Conservation (phyloP, 37 sponge, comb jelly and placozoan species). For the Petrosia ficiformis region DNA sequence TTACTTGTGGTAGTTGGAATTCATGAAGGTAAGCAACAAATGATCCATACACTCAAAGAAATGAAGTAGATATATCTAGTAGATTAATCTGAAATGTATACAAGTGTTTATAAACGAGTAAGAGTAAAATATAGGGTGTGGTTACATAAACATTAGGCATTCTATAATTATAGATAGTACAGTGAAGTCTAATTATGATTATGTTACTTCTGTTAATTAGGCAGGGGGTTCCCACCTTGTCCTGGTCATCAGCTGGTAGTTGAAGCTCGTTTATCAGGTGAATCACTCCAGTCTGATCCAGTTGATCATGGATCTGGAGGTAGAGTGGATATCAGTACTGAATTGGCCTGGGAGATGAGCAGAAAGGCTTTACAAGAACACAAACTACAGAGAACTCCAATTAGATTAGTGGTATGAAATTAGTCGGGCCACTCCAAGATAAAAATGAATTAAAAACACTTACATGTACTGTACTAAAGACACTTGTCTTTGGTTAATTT, state of each 20-base stretch:
- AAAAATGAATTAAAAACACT: too few species aligned
- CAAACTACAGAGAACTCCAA: constrained; percentile 86
- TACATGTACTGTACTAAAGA: too few species aligned
- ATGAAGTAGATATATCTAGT: too few species aligned
- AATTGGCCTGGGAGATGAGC: constrained; percentile 91
- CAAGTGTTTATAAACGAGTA: too few species aligned
- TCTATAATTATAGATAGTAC: too few species aligned
- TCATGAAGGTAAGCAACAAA: background rate
- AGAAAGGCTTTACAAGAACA: constrained; percentile 80
- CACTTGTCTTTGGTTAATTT: too few species aligned
- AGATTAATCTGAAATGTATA: too few species aligned
- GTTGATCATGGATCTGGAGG: constrained; percentile 33
- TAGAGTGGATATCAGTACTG: constrained; percentile 58
- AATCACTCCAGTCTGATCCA: constrained; percentile 67
- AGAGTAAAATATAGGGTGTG: too few species aligned
- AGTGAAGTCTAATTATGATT: too few species aligned
- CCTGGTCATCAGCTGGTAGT: constrained; percentile 53
- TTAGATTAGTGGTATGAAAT: constrained; percentile 80
- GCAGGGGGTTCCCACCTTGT: constrained; percentile 56
- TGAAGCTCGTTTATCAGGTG: constrained; percentile 71
- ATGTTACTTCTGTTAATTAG: background rate
- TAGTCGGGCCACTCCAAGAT: background rate
- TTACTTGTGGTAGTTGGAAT: constrained; percentile 6
- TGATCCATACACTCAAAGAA: too few species aligned
- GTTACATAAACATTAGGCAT: too few species aligned